Conservation (phyloP, 2,113 vertebrate species). For the Ophthalmolycus amberensis region DNA sequence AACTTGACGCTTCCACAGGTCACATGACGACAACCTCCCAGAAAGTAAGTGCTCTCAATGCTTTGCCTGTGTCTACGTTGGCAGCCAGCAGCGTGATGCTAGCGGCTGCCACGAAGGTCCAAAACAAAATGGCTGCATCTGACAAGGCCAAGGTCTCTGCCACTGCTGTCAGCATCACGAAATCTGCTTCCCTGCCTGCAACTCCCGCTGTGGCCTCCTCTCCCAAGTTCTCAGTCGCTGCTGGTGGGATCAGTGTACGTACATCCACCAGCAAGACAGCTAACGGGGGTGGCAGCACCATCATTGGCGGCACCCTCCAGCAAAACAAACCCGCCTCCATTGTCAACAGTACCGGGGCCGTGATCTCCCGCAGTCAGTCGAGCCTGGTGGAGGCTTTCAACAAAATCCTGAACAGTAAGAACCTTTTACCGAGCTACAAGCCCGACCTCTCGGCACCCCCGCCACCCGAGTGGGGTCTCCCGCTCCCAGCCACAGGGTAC, state of each 20-base stretch:
- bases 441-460: slow-evolving; percentile 90
- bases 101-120: slow-evolving; percentile 93
- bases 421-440: slow-evolving; percentile 93
- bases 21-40: slow-evolving; percentile 82
- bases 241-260: slow-evolving; percentile 77
- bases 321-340: slow-evolving; percentile 84
- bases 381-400: slow-evolving; percentile 97
- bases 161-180: slow-evolving; percentile 80
- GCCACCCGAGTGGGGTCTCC: slow-evolving; percentile 87
- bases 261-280: slow-evolving; percentile 83
- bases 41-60: slow-evolving; percentile 85
- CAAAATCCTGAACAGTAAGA: slow-evolving; percentile 97
- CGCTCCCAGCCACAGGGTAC: slow-evolving; percentile 88
- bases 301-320: slow-evolving; percentile 68
- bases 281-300: slow-evolving; percentile 73
- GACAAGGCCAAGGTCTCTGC: slow-evolving; percentile 81
- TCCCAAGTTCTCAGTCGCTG: slow-evolving; percentile 79
- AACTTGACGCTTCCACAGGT: slow-evolving; percentile 73
- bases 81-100: slow-evolving; percentile 97
- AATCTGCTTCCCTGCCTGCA: slow-evolving; percentile 75
- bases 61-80: slow-evolving; percentile 89
- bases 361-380: slow-evolving; percentile 94
- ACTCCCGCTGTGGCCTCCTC: slow-evolving; percentile 76
- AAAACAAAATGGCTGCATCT: slow-evolving; percentile 89
- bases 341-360: slow-evolving; percentile 84